Base-by-base conservation (phyloP, 2,113 vertebrate genomes). In the Datnioides undecimradiatus region DNA sequence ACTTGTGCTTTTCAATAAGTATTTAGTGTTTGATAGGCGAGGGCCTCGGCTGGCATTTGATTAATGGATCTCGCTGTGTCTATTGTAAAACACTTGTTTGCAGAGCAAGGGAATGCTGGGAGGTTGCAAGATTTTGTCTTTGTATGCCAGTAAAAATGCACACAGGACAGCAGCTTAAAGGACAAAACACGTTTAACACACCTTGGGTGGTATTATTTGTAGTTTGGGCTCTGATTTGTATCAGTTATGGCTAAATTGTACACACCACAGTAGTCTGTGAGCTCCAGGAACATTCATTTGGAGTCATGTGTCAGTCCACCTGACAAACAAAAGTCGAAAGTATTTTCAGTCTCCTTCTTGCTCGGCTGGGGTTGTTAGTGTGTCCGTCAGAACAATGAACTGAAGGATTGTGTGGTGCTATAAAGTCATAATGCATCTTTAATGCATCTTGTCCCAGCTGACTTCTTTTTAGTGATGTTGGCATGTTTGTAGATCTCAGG, bases 41-140 rank as follows among this genome's bases (percentile, higher is more conserved):
- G 49, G 78, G 80, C 80, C 79, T 58, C 80, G 66, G 89, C 79
- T 67, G 73, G 73, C 63, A 54, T 92, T 87, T 90, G 88, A 90
- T 91, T 89, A 90, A 91, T 88, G 79, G 73, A 79, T 80, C 88
- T 80, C 10, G 76, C 85, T 83, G 73, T 64, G 82, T 79, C 80
- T 83, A 70, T 85, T 86, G 76, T 86, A 68, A 90, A 91, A 89
- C 88, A 88, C 81, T 92, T 91, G 88, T 91, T 93, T 88, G 83
- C 54, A 3, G 16, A 73, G 51, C 52, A 49, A 29, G 54, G 80
- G 80, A 80, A 78, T 82, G 80, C 76, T 78, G 69, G 76, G 38
- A 81, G 79, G 87, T 64, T 72, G 64, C 27, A 40, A 45, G 60
- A 57, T 75, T 59, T 69, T 79, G 46, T 40, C 31, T 23, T 65